Evolutionary conservation across 1,140 invertebrate species (phyloP).

Genomic region (Drosophila aff.): DNA sequence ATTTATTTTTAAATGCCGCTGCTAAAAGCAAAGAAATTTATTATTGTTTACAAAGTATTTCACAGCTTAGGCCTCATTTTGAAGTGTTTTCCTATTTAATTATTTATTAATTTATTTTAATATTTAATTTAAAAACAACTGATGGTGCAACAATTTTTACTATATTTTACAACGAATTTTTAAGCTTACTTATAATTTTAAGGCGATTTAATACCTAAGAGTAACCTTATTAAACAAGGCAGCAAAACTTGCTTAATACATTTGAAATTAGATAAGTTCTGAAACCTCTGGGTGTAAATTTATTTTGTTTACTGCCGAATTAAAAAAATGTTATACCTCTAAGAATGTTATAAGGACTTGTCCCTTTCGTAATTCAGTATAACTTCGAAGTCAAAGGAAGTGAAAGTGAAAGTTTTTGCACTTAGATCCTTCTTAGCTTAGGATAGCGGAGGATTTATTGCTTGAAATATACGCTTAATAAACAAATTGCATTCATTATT

Average conservation of each 20-base stretch:
- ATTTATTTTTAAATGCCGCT: neutral
- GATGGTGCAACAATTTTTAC: fast-evolving
- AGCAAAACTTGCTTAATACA: neutral
- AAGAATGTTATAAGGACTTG: neutral
- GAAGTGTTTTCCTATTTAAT: neutral
- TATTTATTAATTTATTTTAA: too few relatives aligned
- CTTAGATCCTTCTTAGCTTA: neutral
- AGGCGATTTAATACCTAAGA: neutral
- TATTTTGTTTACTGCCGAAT: neutral
- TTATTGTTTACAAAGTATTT: neutral
- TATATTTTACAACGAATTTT: neutral
- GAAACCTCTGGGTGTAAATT: too few relatives aligned
- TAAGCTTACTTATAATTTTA: neutral
- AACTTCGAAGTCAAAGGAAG: neutral
- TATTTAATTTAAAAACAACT: too few relatives aligned
- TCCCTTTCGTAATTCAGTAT: neutral
- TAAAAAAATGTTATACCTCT: neutral
- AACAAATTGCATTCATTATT: too few relatives aligned
- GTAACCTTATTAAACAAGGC: neutral
- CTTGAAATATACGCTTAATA: too few relatives aligned
- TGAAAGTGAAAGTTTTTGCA: neutral
- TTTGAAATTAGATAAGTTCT: neutral
- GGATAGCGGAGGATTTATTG: too few relatives aligned
- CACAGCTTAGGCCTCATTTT: neutral
- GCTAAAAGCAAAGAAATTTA: too few relatives aligned